phyloP scores from a whole-genome alignment of 2,113 vertebrate genomes.

The Eolophus roseicapilla region DNA sequence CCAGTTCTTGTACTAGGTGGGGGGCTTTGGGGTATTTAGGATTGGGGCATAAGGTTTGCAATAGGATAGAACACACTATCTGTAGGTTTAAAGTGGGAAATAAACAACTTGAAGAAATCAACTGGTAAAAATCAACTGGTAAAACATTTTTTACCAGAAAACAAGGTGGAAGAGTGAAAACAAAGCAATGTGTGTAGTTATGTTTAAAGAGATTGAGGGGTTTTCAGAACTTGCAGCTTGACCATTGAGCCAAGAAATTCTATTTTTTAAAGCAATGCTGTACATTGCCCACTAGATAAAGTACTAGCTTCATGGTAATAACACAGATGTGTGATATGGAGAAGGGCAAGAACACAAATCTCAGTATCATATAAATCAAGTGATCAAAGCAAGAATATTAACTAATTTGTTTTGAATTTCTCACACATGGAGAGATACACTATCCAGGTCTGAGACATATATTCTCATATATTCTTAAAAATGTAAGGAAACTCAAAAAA shows the following conservation, averaged over 20 bases:
- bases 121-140: neutral
- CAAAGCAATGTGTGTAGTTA: neutral
- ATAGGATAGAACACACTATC: rapidly evolving
- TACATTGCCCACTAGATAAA: neutral
- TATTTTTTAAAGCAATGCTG: neutral
- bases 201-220: neutral
- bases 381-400: neutral
- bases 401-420: neutral
- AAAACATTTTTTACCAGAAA: neutral
- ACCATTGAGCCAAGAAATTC: neutral
- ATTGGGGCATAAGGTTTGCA: neutral
- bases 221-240: neutral
- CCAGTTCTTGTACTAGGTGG: neutral
- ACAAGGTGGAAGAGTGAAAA: neutral
- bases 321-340: neutral
- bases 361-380: neutral
- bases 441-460: neutral
- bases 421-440: neutral
- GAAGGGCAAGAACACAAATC: neutral
- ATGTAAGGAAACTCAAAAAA: neutral
- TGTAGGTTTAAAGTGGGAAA: neutral
- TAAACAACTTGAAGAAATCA: neutral
- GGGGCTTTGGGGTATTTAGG: neutral
- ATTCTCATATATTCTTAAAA: neutral
- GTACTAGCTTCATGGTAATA: neutral